These are phyloP conservation scores for Reinhardtius hippoglossoides DNA, from an alignment of 2,113 vertebrate genomes.

Conservation along the genomic window DNA sequence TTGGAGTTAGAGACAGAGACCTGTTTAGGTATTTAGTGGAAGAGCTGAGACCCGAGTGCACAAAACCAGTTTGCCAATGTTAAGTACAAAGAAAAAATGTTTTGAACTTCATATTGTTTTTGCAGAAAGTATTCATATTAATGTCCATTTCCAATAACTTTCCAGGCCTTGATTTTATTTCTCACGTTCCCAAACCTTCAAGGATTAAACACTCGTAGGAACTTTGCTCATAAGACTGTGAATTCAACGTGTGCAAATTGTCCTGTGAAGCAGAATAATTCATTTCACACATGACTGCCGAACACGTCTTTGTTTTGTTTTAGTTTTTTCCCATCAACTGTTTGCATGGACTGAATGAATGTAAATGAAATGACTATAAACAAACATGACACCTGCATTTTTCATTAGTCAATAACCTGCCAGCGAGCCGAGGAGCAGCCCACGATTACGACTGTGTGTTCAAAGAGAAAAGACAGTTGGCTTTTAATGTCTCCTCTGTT, in stretches of 20 bases:
- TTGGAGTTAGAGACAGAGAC: too few species aligned
- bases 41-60: too few species aligned
- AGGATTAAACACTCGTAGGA: background rate
- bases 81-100: background rate
- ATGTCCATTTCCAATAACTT: background rate
- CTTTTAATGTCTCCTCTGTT: background rate
- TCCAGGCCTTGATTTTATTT: background rate
- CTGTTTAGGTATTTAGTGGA: too few species aligned
- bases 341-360: conserved; percentile 22
- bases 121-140: background rate
- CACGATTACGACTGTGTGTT: background rate
- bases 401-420: conserved; percentile 14
- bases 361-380: conserved; percentile 4
- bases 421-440: background rate
- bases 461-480: background rate
- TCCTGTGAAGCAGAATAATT: conserved; percentile 13
- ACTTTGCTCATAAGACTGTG: background rate
- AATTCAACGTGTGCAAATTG: conserved; percentile 3
- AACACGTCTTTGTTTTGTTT: background rate
- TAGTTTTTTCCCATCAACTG: background rate
- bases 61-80: too few species aligned
- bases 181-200: background rate
- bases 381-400: conserved; percentile 24
- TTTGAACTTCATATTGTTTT: background rate
- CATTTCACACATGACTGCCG: conserved; percentile 33